Evolutionary conservation across 1,140 invertebrate species (phyloP), one percentile per base, ranked within the genome.

Genomic region (Stratiolaelaps scimitus): DNA sequence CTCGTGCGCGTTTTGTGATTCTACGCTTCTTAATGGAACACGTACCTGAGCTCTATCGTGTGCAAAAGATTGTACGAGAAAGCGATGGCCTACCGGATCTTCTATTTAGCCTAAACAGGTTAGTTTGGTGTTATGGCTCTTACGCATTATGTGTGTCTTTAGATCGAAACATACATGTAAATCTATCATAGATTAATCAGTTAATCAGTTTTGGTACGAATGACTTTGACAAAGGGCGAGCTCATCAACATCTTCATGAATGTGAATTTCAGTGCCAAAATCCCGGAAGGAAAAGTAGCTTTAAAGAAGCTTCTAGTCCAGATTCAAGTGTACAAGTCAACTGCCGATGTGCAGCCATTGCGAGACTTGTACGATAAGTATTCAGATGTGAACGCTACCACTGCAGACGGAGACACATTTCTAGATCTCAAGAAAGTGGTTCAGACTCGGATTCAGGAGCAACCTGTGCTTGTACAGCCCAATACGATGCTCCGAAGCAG

Each of bases 1-100:
- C 85, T 30, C 85, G 87, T 73, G 90, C 91, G 0, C 81, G 91
- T 43, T 95, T 85, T 76, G 91, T 90, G 0, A 82, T 96, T 60
- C 81, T 92, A 72, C 82, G 84, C 74, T 86, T 96, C 2, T 77
- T 92, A 68, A 74, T 94, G 26, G 84, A 93, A 77, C 89, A 91
- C 64, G 89, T 87, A 2, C 79, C 89, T 56, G 85, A 83, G 19
- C 81, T 96, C 40, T 83, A 94, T 0, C 83, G 78, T 0, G 79
- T 97, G 10, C 76, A 81, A 29, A 85, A 91, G 74, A 68, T 71
- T 2, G 80, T 80, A 0, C 72, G 69, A 17, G 10, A 26, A 28
- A 48, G 28, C 4, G 15, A 4, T 4, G 15, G 23, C 7, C 80
- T 77, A 20, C 83, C 84, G 69, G 81, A 60, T 60, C 53, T 60